Evolutionary conservation across 2,113 vertebrate genomes (phyloP), one percentile per base, ranked within the genome.

Genomic region (Pseudois nayaur): DNA sequence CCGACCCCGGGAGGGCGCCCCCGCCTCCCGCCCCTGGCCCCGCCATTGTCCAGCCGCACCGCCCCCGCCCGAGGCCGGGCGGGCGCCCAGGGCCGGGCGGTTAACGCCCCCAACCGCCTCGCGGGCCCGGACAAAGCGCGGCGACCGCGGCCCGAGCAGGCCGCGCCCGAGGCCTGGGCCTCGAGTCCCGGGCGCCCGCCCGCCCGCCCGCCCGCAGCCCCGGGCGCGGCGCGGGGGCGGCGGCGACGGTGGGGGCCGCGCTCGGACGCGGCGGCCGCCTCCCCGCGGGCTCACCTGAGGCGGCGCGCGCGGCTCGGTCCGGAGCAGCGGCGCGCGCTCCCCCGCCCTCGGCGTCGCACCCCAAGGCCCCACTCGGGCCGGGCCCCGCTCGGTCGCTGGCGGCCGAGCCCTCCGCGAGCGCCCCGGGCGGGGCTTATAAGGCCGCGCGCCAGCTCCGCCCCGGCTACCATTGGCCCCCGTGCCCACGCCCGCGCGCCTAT

Each of bases 101-200:
- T 97, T 94, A 95, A 97, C 97, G 96, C 97, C 96, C 96, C 93
- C 93, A 94, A 93, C 85, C 79, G 92, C 74, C 89, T 76, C 79
- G 25, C 84, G n/a, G 55, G 93, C 93, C 94, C 15, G 96, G 96
- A 97, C 94, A 97, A 97, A 97, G 98, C 96, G 78, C 94, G 9
- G 79, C 96, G 94, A 57, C 95, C 59, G 57, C 94, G 83, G 95
- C 94, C 88, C 93, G 29, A 90, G 76, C 96, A 97, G 96, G 97
- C 97, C 97, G 95, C 97, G 87, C 94, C 94, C 96, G 95, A 97
- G 97, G 98, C 97, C 97, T 97, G 95, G 93, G 97, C 97, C 98
- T 97, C 92, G 92, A 89, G 96, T 96, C 92, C 43, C 43, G 43
- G 43, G 43, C 96, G 83, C 92, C 83, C 67, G 83, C 89, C 55